Conservation (phyloP, 1,140 invertebrate species). For the Cylas formicarius region DNA sequence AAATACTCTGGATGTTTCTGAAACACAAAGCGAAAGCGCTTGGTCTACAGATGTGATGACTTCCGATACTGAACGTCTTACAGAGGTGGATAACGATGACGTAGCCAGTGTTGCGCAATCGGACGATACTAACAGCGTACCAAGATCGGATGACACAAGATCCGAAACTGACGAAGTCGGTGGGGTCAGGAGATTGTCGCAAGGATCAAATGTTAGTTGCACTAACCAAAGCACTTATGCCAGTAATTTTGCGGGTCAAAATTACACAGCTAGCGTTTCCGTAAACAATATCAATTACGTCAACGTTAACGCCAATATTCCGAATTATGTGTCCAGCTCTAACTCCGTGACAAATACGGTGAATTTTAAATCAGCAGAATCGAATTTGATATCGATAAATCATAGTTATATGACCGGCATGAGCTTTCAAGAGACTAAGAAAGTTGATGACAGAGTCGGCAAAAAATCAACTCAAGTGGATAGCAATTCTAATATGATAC, state of each 20-base stretch:
- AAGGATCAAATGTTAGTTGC: constrained; percentile 8
- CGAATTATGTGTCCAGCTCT: constrained; percentile 7
- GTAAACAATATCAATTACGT: constrained; percentile 13
- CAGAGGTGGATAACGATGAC: constrained; percentile 80
- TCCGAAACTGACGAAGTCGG: constrained; percentile 50
- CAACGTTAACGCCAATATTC: constrained; percentile 10
- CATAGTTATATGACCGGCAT: constrained; percentile 15
- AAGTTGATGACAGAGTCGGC: constrained; percentile 11
- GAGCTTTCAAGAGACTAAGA: constrained; percentile 12
- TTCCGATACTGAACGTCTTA: constrained; percentile 87
- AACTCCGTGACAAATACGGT: neutral
- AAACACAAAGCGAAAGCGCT: constrained; percentile 86
- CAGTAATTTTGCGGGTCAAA: constrained; percentile 2
- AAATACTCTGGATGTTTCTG: constrained; percentile 64
- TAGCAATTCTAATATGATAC: constrained; percentile 45
- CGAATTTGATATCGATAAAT: constrained; percentile 14
- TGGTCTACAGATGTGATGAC: constrained; percentile 96
- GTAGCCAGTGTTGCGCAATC: constrained; percentile 66
- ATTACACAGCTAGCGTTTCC: constrained; percentile 16
- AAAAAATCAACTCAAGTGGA: constrained; percentile 25
- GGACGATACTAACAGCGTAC: constrained; percentile 56
- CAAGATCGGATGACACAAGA: constrained; percentile 61
- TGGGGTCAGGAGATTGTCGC: constrained; percentile 21
- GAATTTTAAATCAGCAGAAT: constrained; percentile 2
- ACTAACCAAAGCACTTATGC: too few relatives aligned